Conservation (phyloP, 2,888 invertebrate species). For the Coremacera marginata region DNA sequence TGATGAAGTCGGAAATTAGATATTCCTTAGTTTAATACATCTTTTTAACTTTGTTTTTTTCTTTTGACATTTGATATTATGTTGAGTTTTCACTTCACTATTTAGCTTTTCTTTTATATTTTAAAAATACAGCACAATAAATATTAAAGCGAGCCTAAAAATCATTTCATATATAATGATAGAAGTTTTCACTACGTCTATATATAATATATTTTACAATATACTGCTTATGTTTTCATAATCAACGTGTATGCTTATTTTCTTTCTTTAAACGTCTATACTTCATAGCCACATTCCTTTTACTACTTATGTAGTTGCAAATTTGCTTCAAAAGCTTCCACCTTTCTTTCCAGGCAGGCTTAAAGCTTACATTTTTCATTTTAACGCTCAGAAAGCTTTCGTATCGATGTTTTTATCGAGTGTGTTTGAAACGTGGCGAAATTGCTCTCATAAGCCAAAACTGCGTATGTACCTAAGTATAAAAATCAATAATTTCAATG, state of each 20-base stretch:
- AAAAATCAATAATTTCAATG: too few relatives aligned
- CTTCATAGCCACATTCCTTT: conserved; percentile 23
- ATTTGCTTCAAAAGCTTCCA: conserved; percentile 22
- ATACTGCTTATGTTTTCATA: background rate
- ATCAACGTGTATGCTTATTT: background rate
- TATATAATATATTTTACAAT: conserved; percentile 16
- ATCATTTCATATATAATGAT: too few relatives aligned
- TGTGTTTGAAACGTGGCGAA: too few relatives aligned
- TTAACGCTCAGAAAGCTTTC: background rate
- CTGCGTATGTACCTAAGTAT: too few relatives aligned
- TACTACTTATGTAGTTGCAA: conserved; percentile 10
- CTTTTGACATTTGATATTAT: background rate
- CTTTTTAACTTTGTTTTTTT: background rate
- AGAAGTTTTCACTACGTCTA: background rate
- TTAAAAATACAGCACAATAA: too few relatives aligned
- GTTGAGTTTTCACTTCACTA: background rate
- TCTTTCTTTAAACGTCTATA: conserved; percentile 3
- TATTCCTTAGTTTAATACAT: background rate
- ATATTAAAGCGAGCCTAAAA: too few relatives aligned
- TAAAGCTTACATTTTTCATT: conserved; percentile 3
- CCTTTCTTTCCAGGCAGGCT: conserved; percentile 19
- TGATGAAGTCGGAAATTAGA: background rate
- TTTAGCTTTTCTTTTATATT: background rate
- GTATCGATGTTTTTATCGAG: background rate
- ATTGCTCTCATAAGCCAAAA: too few relatives aligned